A percentile compares a stretch with the other conserved stretches of the same genome.
phyloP scores from a whole-genome alignment of 2,113 vertebrate genomes.

The Panurus biarmicus region DNA sequence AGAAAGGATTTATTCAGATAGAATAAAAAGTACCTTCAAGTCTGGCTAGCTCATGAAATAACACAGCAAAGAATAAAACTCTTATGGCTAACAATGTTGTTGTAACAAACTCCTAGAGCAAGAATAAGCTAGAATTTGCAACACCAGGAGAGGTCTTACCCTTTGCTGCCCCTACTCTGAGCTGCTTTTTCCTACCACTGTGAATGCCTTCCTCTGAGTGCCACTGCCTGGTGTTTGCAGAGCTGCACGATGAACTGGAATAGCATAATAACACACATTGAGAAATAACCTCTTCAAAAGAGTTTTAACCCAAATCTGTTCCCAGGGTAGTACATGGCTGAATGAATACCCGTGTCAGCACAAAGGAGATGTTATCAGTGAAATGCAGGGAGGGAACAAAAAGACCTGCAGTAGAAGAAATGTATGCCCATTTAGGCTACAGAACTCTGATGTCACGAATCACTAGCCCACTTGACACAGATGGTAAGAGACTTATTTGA shows the following conservation, averaged over 20 bases:
- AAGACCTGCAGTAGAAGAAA: background rate
- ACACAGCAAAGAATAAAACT: background rate
- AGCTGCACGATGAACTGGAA: background rate
- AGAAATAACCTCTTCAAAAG: slow-evolving; percentile 12
- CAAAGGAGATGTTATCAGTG: background rate
- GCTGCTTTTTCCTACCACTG: background rate
- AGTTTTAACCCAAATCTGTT: background rate
- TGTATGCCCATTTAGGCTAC: background rate
- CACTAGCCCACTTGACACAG: background rate
- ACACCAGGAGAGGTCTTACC: background rate
- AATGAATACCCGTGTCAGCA: background rate
- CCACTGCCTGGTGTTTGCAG: background rate
- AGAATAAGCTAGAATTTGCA: background rate
- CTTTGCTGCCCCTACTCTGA: background rate
- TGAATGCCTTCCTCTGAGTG: background rate
- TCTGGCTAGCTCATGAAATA: background rate
- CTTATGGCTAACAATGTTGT: background rate
- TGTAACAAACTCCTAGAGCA: background rate
- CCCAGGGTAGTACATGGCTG: background rate
- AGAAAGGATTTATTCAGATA: background rate
- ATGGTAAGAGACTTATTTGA: background rate
- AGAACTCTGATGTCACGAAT: background rate
- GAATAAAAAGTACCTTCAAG: background rate
- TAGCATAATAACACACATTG: background rate
- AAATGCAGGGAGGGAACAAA: background rate